Conservation (phyloP, 1,140 invertebrate genomes). For the Anastrepha ludens region DNA sequence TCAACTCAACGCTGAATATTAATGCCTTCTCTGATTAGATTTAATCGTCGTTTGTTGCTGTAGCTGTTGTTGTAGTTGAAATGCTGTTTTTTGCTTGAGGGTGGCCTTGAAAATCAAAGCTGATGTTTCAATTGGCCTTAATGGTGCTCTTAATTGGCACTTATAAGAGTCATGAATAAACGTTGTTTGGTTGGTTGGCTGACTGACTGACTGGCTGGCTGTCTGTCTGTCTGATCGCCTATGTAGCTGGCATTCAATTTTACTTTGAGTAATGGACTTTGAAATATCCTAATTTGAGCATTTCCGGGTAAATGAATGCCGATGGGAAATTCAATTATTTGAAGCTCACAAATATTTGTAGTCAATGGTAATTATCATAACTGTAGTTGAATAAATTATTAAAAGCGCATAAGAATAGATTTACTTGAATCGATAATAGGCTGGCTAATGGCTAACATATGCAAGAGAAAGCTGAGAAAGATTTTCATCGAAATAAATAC, state of each 20-base stretch:
- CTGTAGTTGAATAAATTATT: no score
- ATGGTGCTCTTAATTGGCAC: conserved; percentile 46
- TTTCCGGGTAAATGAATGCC: conserved; percentile 37
- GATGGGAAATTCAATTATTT: conserved; percentile 35
- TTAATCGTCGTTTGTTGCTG: not conserved
- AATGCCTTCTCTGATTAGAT: conserved; percentile 34
- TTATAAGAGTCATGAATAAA: conserved; percentile 30
- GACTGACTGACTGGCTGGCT: not conserved
- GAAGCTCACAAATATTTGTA: no score
- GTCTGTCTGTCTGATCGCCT: not conserved
- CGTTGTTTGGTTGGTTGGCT: not conserved
- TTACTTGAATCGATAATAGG: not conserved
- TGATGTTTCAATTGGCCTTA: conserved; percentile 46
- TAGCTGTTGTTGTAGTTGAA: not conserved
- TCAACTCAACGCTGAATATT: conserved; percentile 37
- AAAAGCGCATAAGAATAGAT: not conserved
- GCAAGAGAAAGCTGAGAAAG: no score
- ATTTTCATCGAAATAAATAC: no score
- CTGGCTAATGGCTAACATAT: not conserved
- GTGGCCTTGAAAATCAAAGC: conserved; percentile 42
- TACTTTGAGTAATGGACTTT: conserved; percentile 34
- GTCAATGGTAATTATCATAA: no score
- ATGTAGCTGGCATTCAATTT: not conserved
- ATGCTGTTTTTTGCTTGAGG: not conserved
- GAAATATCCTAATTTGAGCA: conserved; percentile 41